phyloP scores from a whole-genome alignment of 2,797 vertebrate species.

The Amphiprion clarkii region DNA sequence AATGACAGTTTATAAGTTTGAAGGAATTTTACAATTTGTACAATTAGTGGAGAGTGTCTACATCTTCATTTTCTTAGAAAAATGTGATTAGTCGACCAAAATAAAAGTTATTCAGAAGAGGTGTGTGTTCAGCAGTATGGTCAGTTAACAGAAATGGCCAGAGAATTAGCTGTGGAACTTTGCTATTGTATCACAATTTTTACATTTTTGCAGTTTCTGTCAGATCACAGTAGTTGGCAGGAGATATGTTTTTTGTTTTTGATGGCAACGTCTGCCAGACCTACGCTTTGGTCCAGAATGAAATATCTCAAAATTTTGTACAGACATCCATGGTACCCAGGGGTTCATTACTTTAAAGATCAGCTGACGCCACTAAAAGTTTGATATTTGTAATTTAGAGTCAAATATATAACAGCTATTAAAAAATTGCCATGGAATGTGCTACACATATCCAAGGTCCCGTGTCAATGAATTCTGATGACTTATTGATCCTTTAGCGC shows the following conservation, averaged over 20 bases:
- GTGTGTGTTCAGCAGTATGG: not conserved
- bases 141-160: constrained; percentile 2
- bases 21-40: not conserved
- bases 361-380: too few species aligned
- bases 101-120: constrained; percentile 6
- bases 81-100: not conserved
- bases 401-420: not conserved
- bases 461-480: too few species aligned
- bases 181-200: not conserved
- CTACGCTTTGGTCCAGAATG: too few species aligned
- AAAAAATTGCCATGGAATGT: not conserved
- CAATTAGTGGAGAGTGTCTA: not conserved
- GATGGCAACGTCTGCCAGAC: too few species aligned
- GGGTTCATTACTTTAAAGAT: too few species aligned
- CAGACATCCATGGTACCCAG: too few species aligned
- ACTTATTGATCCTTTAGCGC: too few species aligned
- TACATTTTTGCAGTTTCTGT: not conserved
- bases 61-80: not conserved
- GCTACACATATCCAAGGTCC: too few species aligned
- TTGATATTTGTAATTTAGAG: not conserved
- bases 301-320: too few species aligned
- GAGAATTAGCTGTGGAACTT: not conserved
- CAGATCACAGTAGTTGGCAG: not conserved
- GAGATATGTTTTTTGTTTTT: too few species aligned
- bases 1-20: not conserved